Conservation (phyloP, 1,140 invertebrate genomes). For the Sitodiplosis mosellana region DNA sequence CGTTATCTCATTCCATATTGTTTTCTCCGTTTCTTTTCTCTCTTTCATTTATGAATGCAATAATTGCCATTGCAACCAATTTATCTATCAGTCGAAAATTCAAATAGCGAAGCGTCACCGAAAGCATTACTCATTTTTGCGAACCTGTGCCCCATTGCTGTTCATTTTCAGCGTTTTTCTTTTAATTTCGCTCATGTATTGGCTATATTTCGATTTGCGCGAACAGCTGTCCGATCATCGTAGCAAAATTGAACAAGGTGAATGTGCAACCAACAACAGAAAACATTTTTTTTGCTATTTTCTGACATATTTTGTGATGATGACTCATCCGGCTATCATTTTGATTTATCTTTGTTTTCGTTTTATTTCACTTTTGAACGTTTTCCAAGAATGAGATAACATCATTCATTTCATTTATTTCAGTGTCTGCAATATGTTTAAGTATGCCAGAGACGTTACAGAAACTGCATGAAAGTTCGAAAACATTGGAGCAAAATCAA, state of each 20-base stretch:
- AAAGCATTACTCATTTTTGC: conserved; percentile 7
- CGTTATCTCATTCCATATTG: no score
- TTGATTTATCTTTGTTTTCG: not conserved
- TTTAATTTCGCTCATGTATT: conserved; percentile 17
- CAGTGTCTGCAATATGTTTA: conserved; percentile 37
- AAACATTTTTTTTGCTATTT: not conserved
- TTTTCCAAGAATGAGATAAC: not conserved
- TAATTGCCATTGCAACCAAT: not conserved
- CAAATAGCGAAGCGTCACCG: not conserved
- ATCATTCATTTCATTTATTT: not conserved
- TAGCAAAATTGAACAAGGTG: conserved; percentile 22
- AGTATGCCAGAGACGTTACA: conserved; percentile 38
- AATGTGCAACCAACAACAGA: not conserved
- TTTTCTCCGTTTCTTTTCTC: no score
- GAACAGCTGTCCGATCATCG: conserved; percentile 20
- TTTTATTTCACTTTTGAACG: not conserved
- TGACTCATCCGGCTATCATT: not conserved
- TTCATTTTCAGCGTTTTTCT: conserved; percentile 14
- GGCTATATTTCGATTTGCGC: conserved; percentile 22
- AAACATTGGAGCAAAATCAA: conserved; percentile 37
- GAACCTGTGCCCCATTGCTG: conserved; percentile 15
- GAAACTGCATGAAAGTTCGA: conserved; percentile 38
- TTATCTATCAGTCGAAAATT: not conserved
- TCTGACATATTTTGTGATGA: not conserved
- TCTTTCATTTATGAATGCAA: not conserved